Percentiles rank a stretch among this genome's conserved stretches.
Evolutionary conservation across 2,113 vertebrate genomes (phyloP).

Genomic region (Panthera uncia): DNA sequence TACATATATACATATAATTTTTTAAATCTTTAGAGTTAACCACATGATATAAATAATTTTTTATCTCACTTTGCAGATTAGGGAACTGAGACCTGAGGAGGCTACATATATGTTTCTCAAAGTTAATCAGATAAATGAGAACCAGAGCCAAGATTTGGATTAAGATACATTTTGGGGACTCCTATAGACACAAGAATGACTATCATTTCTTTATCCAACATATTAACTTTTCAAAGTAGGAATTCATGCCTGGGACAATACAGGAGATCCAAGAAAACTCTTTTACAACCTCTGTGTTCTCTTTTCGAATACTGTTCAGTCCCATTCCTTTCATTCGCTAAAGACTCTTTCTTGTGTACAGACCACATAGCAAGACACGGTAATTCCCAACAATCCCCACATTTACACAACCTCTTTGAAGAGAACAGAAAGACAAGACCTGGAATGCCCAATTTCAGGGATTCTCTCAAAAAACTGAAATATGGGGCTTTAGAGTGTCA

Average conservation of each 20-base stretch:
- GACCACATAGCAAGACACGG: background rate
- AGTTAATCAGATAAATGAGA: background rate
- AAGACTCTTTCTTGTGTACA: background rate
- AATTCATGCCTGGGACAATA: background rate
- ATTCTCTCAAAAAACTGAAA: background rate
- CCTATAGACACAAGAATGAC: too few species aligned
- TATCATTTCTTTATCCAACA: background rate
- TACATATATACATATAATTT: background rate
- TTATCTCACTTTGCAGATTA: background rate
- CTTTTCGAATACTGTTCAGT: background rate
- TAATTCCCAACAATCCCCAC: background rate
- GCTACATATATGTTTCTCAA: background rate
- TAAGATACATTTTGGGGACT: too few species aligned
- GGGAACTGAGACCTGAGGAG: background rate
- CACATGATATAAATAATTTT: background rate
- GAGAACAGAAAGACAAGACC: background rate
- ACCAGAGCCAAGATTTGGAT: background rate
- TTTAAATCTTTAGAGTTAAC: background rate
- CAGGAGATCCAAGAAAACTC: background rate
- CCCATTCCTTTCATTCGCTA: background rate
- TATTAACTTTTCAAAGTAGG: background rate
- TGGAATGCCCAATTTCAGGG: background rate
- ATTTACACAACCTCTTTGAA: background rate
- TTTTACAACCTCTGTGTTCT: background rate
- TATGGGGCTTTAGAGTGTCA: too few species aligned